Evolutionary conservation across 1,140 invertebrate species (phyloP), one percentile per base, ranked within the genome.

Genomic region (Orius insidiosus): DNA sequence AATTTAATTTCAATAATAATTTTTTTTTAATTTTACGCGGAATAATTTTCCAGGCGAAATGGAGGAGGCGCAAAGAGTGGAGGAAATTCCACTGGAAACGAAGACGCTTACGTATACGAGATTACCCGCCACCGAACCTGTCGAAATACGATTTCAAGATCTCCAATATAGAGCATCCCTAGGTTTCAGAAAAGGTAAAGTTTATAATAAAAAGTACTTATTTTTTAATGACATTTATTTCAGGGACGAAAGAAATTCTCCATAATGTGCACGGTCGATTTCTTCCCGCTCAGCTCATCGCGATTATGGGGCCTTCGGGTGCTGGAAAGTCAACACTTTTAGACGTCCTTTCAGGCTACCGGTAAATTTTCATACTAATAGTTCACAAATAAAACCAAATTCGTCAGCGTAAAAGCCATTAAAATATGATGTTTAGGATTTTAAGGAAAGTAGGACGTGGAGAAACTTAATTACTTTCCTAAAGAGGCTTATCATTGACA

Each of bases 281-380:
- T 63, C 66, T 70, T 50, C 76, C 77, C 48, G 71, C 85, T 52
- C 70, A 85, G 67, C 62, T 93, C 37, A 88, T 85, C 1, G 87
- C 86, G 13, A 93, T 94, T 39, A 90, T 94, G 84, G 88, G 88
- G 33, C 87, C 88, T 32, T 90, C 85, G 1, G 89, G 89, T 1
- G 85, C 87, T 1, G 90, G 89, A 1, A 96, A 96, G 61, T 87
- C 83, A 51, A 90, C 88, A 0, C 69, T 90, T 0, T 85, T 89
- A 80, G 87, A 90, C 56, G 85, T 87, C 54, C 64, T 89, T 52
- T 84, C 86, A 15, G 86, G 85, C 48, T 90, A 88, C 66, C 87
- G 80, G 85, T 87, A 64, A 77, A 74, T 72, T 40, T 47, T 42
- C 41, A 49, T 32, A 45, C 34, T n/a, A n/a, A n/a, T n/a, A n/a